Evolutionary conservation across 2,113 vertebrate genomes (phyloP), one percentile per base, ranked within the genome.

Genomic region (Heliornis fulica): DNA sequence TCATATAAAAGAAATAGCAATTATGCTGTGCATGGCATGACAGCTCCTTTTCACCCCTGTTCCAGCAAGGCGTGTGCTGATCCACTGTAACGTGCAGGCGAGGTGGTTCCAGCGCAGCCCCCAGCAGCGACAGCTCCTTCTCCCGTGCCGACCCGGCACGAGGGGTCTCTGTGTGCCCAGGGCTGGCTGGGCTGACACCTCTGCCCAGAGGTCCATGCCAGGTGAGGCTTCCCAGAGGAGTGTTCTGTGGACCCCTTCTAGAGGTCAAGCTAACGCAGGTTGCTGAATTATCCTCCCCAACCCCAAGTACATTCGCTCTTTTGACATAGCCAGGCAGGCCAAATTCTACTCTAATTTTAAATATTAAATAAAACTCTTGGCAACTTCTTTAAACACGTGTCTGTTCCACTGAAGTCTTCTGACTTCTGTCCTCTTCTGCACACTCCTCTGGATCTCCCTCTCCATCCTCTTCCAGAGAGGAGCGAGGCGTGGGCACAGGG

Each of bases 101-200:
- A 23, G 13, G 13, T 46, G 75, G 56, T 38, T 70, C 7, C 69
- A 31, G 89, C 10, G 0, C 63, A 38, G 66, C 69, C 80, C 53
- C 82, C 38, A 4, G 68, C 87, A 28, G 57, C 16, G 0, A 5
- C 69, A 19, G 70, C 86, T 34, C 29, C 32, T 14, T 22, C 43
- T 28, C 54, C 40, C 13, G 34, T 5, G 18, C 82, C 1, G 7
- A 60, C 23, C 12, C 11, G 23, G 48, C 48, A 50, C 4, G 4
- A 38, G 59, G 72, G 11, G 20, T 6, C 63, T 10, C 56, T 29
- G 1, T 1, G 0, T 25, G 0, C 43, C 0, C 1, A 0, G 60
- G 75, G 54, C 75, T 36, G 0, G 3, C 15, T 15, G 64, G 20
- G 34, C n/a, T 26, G 15, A 21, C 40, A 2, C 1, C 36, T n/a